A percentile compares a stretch with the other conserved stretches of the same genome.
Conservation (phyloP, 2,797 vertebrate genomes). For the Malurus leucopterus region DNA sequence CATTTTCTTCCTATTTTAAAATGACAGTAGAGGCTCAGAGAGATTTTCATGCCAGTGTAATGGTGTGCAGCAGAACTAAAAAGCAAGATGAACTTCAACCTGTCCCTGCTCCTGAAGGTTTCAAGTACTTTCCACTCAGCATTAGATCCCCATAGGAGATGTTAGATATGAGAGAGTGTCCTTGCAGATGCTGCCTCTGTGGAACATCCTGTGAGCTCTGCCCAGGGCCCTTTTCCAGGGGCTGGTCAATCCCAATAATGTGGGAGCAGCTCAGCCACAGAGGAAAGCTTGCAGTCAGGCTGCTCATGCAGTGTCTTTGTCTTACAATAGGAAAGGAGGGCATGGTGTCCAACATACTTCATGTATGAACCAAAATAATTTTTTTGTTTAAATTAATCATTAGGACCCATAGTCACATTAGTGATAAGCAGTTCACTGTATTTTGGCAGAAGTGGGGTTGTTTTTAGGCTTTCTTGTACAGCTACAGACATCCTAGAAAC, state of each 20-base stretch:
- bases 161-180: neutral
- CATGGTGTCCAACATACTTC: neutral
- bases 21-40: neutral
- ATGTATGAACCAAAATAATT: rapidly evolving
- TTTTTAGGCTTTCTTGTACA: neutral
- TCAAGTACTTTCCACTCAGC: neutral
- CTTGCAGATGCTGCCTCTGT: neutral
- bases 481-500: neutral
- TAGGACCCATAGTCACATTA: neutral
- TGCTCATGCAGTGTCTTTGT: neutral
- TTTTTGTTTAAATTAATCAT: neutral
- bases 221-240: neutral
- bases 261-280: neutral
- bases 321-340: neutral
- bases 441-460: neutral
- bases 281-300: neutral
- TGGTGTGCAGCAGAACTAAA: neutral
- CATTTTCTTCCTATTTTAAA: neutral
- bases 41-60: neutral
- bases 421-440: neutral
- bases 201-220: neutral
- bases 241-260: neutral
- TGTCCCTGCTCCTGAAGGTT: neutral
- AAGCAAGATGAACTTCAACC: neutral
- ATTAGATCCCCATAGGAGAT: neutral